Base-by-base conservation (phyloP, 2,113 vertebrate genomes). In the Otocyon megalotis region DNA sequence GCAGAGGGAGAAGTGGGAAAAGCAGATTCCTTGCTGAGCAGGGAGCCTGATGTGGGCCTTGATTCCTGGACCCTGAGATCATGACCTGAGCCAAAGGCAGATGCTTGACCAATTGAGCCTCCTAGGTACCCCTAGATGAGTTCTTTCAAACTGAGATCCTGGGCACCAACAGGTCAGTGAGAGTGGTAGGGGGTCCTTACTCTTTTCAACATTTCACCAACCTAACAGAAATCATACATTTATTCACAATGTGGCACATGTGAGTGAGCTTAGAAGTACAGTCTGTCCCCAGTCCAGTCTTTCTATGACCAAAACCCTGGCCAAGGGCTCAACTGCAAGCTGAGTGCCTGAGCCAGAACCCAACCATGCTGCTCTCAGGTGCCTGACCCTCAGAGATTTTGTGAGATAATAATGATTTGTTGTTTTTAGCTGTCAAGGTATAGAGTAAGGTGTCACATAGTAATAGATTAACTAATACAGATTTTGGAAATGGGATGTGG, bases 181-280 rank as follows among this genome's bases (percentile, higher is more conserved):
- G 72, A 92, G 16, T 92, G 30, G 24, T 35, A 28, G 67, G 67
- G 32, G 8, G 19, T 58, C 80, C 87, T 95, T 81, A 65, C 76
- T 30, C 53, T 96, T 88, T 93, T 94, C 43, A 85, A 2, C 89
- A 94, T 87, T 92, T 88, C 30, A 72, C 58, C 37, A 76, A 20
- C 79, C 5, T 71, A 95, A 92, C 19, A 43, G 32, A 92, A 95
- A 37, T 32, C 35, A 77, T 28, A 67, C 53, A 24, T 86, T 83
- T 62, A 90, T 43, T 94, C 58, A 95, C 30, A 58, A 15, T 54
- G 82, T 91, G 63, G 60, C 88, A 13, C 67, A 56, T 20, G 17
- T 4, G 30, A 69, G 32, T 76, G 62, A 92, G 56, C 16, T 84
- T 17, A 58, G 50, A 81, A 35, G 32, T 80, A 19, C 3, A 48